phyloP scores from a whole-genome alignment of 1,140 invertebrate genomes.

The Eueides isabella region DNA sequence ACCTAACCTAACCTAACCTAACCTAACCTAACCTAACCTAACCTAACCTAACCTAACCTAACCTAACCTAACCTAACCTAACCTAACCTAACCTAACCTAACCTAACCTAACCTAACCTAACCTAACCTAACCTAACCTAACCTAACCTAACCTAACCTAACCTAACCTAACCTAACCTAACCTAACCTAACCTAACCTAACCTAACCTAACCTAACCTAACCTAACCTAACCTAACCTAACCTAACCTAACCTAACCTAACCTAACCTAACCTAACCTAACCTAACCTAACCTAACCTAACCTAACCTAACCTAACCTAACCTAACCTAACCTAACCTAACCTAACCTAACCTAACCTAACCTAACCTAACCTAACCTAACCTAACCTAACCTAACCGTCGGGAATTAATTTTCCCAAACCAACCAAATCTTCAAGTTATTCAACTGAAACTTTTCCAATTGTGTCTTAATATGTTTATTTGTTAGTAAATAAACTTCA shows the following conservation, averaged over 20 bases:
- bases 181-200: constrained; percentile 25
- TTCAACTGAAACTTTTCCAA: too few species aligned
- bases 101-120: constrained; percentile 26
- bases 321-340: constrained; percentile 25
- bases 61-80: constrained; percentile 26
- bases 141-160: constrained; percentile 31
- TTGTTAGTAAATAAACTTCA: too few species aligned
- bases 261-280: constrained; percentile 25
- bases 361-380: constrained; percentile 26
- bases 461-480: too few species aligned
- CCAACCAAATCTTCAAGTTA: too few species aligned
- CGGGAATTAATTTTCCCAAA: too few species aligned
- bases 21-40: constrained; percentile 21
- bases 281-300: constrained; percentile 24
- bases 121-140: constrained; percentile 27
- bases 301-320: constrained; percentile 26
- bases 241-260: constrained; percentile 25
- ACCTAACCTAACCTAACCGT: constrained; percentile 25
- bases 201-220: constrained; percentile 26
- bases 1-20: constrained; percentile 19
- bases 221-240: constrained; percentile 25
- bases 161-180: constrained; percentile 32
- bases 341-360: constrained; percentile 26
- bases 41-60: constrained; percentile 25
- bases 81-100: constrained; percentile 26